These are phyloP conservation scores for Solea senegalensis DNA, from an alignment of 2,113 vertebrate genomes.

Conservation along the genomic window DNA sequence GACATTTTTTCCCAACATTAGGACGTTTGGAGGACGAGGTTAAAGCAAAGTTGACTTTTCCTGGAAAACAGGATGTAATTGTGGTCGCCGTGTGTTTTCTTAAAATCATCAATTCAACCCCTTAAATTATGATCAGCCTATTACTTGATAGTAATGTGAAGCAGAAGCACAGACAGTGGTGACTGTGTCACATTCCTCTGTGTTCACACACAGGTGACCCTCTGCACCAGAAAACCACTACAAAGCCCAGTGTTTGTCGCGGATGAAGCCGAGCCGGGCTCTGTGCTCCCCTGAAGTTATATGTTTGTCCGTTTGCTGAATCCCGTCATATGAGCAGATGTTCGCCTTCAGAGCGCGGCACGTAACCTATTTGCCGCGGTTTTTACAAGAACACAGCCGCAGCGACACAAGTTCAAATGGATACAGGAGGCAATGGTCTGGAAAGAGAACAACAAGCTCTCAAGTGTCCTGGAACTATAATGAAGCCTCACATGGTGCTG, in stretches of 20 bases:
- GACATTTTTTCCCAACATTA: too few relatives aligned
- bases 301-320: background rate
- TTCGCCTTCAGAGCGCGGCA: background rate
- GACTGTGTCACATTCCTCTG: background rate
- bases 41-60: too few relatives aligned
- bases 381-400: slow-evolving; percentile 22
- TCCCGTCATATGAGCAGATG: slow-evolving; percentile 28
- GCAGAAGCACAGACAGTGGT: too few relatives aligned
- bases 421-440: slow-evolving; percentile 47
- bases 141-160: too few relatives aligned
- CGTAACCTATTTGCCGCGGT: slow-evolving; percentile 25
- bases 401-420: slow-evolving; percentile 40
- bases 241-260: slow-evolving; percentile 1
- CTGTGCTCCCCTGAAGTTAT: background rate
- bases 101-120: too few relatives aligned
- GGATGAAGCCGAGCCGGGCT: background rate
- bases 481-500: slow-evolving; percentile 54
- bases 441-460: slow-evolving; percentile 55
- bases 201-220: background rate
- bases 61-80: too few relatives aligned
- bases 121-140: too few relatives aligned
- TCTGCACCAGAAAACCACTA: background rate
- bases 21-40: too few relatives aligned
- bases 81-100: too few relatives aligned
- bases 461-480: slow-evolving; percentile 43